These are phyloP conservation scores for Ormyrus rosae DNA, from an alignment of 2,888 invertebrate genomes.

Conservation along the genomic window DNA sequence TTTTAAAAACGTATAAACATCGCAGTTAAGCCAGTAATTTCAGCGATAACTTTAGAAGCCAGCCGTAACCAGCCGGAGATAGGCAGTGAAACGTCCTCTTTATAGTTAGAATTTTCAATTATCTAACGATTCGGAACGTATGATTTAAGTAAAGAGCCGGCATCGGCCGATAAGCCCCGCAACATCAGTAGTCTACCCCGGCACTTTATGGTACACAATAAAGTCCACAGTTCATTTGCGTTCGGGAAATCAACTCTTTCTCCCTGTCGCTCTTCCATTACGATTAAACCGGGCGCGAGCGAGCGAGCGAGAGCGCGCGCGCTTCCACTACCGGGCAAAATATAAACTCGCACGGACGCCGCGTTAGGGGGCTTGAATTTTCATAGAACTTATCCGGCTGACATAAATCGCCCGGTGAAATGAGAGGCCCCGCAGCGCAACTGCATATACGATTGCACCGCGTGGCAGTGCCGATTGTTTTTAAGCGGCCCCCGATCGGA, in stretches of 20 bases:
- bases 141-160: constrained; percentile 32
- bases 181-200: neutral
- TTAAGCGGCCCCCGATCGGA: constrained; percentile 45
- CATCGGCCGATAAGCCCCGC: neutral
- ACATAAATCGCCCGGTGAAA: constrained; percentile 35
- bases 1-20: constrained; percentile 17
- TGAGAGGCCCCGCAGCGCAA: neutral
- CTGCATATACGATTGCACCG: constrained; percentile 30
- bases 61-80: neutral
- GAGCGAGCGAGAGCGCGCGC: neutral
- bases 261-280: neutral
- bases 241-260: constrained; percentile 41
- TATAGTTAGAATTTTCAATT: constrained; percentile 7
- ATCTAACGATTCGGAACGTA: constrained; percentile 35
- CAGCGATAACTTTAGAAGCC: neutral
- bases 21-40: neutral
- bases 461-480: constrained; percentile 49
- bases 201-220: constrained; percentile 37
- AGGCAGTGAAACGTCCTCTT: constrained; percentile 1
- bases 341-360: neutral
- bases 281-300: constrained; percentile 29
- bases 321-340: neutral
- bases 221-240: constrained; percentile 51
- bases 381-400: constrained; percentile 48
- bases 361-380: constrained; percentile 32